Percentiles rank a stretch among this genome's conserved stretches.
Conservation (phyloP, 2,888 invertebrate genomes). For the Andrena trimmerana region DNA sequence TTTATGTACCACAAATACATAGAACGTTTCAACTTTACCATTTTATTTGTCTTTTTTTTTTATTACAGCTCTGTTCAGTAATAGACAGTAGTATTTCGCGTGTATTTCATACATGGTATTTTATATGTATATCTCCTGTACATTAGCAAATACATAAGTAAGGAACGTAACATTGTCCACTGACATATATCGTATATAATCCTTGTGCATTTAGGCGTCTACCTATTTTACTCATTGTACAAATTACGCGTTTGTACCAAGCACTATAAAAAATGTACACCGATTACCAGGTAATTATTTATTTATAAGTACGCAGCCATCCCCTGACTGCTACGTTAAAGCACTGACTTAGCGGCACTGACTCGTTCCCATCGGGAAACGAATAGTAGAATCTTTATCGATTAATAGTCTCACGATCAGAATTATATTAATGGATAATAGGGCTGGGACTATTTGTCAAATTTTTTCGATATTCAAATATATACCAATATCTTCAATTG, state of each 20-base stretch:
- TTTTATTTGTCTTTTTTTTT: constrained; percentile 46
- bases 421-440: background rate
- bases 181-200: constrained; percentile 32
- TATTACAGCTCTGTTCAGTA: constrained; percentile 35
- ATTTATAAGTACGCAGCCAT: constrained; percentile 18
- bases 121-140: constrained; percentile 30
- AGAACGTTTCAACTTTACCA: constrained; percentile 26
- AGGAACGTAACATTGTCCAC: constrained; percentile 27
- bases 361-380: constrained; percentile 7
- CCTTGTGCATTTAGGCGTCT: constrained; percentile 1
- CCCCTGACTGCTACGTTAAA: constrained; percentile 16
- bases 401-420: constrained; percentile 7
- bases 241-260: constrained; percentile 36
- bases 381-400: constrained; percentile 33
- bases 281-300: constrained; percentile 10
- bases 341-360: background rate
- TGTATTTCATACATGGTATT: constrained; percentile 24
- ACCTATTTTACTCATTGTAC: constrained; percentile 26
- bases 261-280: constrained; percentile 45
- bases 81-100: constrained; percentile 31
- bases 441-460: too few relatives aligned
- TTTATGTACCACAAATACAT: constrained; percentile 17
- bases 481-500: too few relatives aligned
- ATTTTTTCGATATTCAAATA: too few relatives aligned
- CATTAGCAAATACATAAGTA: constrained; percentile 43